Base-by-base conservation (phyloP, 2,888 invertebrate species). In the Glaucopsyche alexis region DNA sequence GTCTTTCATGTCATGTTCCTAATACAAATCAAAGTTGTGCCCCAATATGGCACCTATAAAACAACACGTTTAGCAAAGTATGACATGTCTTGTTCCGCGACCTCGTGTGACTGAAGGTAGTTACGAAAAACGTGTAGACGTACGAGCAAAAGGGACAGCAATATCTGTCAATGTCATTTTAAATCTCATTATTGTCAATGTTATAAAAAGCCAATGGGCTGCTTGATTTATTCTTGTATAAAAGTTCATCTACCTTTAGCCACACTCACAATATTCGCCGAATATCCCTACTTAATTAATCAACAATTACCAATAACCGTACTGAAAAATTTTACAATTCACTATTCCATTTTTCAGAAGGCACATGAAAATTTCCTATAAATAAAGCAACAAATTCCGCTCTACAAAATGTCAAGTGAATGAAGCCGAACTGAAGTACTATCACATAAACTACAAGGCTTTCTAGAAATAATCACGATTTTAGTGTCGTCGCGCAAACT, bases 311-410 rank as follows among this genome's bases (percentile, higher is more conserved):
- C 84, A 81, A 83, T 84, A 83, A 86, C 84, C 85, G 88, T 88
- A 83, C 85, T 85, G 83, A 84, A 88, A 87, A 89, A 87, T 82
- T 85, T 87, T 85, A 88, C 84, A 85, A 82, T 86, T 86, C 86
- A 84, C 77, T 80, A 84, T 80, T 81, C 82, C 82, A 86, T 85
- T 81, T 87, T 87, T 91, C 89, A 89, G 90, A 93, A 93, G 93
- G 93, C 93, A 93, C 93, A 92, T 93, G 92, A 89, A 91, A 90
- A 85, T 87, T 87, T 85, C 88, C 90, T 92, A 91, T 80, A 85
- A 90, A 90, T 83, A 88, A 90, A 92, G 85, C 81, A 88, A 88
- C 83, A 80, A 82, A 82, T 82, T 38, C 69, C 29, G 49, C 69
- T 69, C 69, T 69, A 69, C 69, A 49, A 13, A 49, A 49, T 14